Percentiles rank a stretch among this genome's conserved stretches.
These are phyloP conservation scores for Pterobdella sp. DNA, from an alignment of 2,888 invertebrate species.

Conservation along the genomic window DNA sequence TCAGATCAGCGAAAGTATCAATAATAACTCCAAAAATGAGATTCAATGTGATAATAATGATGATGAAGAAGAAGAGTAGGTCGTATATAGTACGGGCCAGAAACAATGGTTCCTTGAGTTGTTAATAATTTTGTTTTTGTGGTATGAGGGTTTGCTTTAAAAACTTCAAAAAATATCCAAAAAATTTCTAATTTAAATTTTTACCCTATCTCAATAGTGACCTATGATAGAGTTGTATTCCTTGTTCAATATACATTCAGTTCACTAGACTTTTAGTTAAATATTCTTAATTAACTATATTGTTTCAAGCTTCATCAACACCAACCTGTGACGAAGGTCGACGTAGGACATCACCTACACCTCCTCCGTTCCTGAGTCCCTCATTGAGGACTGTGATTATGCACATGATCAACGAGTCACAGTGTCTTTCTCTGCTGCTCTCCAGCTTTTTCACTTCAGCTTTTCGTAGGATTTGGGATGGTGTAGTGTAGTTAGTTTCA, in stretches of 20 bases:
- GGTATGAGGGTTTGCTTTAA: too few relatives aligned
- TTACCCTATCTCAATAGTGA: too few relatives aligned
- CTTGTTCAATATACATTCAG: too few relatives aligned
- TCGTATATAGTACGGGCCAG: constrained; percentile 93
- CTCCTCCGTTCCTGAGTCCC: constrained; percentile 93
- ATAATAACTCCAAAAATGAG: constrained; percentile 99
- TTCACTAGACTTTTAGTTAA: too few relatives aligned
- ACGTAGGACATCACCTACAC: constrained; percentile 94
- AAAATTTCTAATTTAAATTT: too few relatives aligned
- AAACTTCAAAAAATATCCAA: too few relatives aligned
- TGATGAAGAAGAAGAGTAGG: constrained; percentile 96
- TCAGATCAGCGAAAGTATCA: constrained; percentile 97
- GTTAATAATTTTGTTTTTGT: not conserved
- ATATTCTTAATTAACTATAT: too few relatives aligned
- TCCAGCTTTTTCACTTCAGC: constrained; percentile 58
- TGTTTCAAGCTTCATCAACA: too few relatives aligned
- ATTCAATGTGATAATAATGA: constrained; percentile 98
- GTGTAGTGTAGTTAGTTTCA: too few relatives aligned
- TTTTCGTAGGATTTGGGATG: too few relatives aligned
- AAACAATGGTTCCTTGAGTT: constrained; percentile 75
- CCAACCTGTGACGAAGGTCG: constrained; percentile 62
- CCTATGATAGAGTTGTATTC: too few relatives aligned
- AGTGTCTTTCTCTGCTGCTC: constrained; percentile 76
- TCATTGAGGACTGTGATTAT: constrained; percentile 96
- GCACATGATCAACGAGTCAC: constrained; percentile 96